Conservation (phyloP, 2,113 vertebrate genomes). For the Galbula dea region DNA sequence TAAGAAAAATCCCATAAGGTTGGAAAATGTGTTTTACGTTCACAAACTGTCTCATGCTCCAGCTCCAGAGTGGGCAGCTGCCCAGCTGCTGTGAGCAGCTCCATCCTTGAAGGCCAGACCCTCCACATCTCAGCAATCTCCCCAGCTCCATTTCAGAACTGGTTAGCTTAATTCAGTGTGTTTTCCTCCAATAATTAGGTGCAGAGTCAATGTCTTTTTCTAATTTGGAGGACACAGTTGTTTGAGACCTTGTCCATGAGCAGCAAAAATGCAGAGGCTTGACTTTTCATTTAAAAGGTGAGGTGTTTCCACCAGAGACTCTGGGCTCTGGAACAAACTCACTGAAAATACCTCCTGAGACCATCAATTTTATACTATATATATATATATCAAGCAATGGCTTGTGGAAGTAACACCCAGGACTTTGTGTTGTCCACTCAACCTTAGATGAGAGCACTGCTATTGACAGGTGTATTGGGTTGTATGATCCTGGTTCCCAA, state of each 20-base stretch:
- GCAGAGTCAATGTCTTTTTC: not conserved
- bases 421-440: not conserved
- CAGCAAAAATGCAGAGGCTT: not conserved
- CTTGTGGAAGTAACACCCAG: not conserved
- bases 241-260: not conserved
- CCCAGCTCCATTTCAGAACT: not conserved
- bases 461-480: not conserved
- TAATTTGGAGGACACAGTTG: not conserved
- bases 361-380: not conserved
- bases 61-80: not conserved
- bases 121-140: not conserved
- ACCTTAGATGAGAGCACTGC: rapidly evolving
- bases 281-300: not conserved
- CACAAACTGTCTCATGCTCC: constrained; percentile 31
- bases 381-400: not conserved
- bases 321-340: not conserved
- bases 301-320: not conserved
- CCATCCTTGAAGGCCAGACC: not conserved
- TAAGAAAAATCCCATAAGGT: constrained; percentile 36
- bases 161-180: not conserved
- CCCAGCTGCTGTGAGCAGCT: not conserved
- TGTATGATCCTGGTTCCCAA: not conserved
- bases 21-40: constrained; percentile 42
- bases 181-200: not conserved
- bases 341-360: not conserved